Percentiles rank a stretch among this genome's conserved stretches.
These are phyloP conservation scores for Onychomys leucogaster DNA, from an alignment of 2,797 vertebrate genomes.

Conservation along the genomic window DNA sequence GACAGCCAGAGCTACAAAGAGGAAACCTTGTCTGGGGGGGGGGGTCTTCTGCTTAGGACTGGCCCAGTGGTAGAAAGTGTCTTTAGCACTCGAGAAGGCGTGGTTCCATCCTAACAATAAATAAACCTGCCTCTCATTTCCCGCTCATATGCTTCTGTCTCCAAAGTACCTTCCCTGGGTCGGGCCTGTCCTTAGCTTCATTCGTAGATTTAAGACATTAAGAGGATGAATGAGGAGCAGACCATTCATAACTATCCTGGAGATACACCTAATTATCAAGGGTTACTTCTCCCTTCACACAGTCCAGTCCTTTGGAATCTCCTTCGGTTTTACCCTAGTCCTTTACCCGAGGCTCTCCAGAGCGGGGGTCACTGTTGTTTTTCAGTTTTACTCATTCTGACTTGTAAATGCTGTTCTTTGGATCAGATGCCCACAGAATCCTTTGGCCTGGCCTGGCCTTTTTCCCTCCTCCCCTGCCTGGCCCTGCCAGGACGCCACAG, in stretches of 20 bases:
- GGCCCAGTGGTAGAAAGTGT: not conserved
- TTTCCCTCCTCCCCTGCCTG: not conserved
- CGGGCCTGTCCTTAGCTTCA: not conserved
- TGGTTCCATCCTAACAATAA: not conserved
- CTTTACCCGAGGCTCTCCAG: not conserved
- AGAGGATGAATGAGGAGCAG: not conserved
- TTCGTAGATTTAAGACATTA: not conserved
- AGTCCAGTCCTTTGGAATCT: not conserved
- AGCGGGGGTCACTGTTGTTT: not conserved
- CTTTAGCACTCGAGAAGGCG: not conserved
- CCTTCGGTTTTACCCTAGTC: not conserved
- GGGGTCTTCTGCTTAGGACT: not conserved
- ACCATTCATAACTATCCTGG: not conserved
- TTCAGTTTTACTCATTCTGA: not conserved
- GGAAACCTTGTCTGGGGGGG: too few relatives aligned
- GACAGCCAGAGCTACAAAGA: not conserved
- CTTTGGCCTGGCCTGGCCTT: not conserved
- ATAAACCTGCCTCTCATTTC: not conserved
- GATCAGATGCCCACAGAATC: not conserved
- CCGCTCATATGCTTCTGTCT: not conserved
- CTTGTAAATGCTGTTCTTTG: not conserved
- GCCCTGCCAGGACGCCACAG: not conserved
- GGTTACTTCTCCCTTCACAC: not conserved
- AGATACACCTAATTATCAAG: not conserved
- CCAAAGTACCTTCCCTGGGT: not conserved